These are phyloP conservation scores for Discoglossus pictus DNA, from an alignment of 2,797 vertebrate genomes.

Conservation along the genomic window DNA sequence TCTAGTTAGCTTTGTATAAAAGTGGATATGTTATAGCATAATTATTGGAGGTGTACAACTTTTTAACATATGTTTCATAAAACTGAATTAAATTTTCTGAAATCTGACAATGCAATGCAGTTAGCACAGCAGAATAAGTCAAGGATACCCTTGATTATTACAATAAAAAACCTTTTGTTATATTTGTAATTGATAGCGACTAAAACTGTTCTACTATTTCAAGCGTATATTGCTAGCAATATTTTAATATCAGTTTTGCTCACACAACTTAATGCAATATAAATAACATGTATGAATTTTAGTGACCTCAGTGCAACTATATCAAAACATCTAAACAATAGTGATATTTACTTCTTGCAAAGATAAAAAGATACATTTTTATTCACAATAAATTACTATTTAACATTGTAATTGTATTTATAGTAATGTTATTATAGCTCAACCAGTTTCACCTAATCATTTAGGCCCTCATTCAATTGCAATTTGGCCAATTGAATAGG, in stretches of 20 bases:
- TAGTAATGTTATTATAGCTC: too few species aligned
- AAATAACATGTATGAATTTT: too few species aligned
- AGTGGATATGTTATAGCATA: constrained; percentile 90
- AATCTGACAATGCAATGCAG: constrained; percentile 82
- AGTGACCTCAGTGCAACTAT: not conserved
- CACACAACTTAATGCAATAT: too few species aligned
- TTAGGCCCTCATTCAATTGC: too few species aligned
- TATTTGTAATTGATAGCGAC: constrained; percentile 54
- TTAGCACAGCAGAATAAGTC: constrained; percentile 79
- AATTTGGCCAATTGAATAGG: too few species aligned
- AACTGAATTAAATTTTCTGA: constrained; percentile 94
- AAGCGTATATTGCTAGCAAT: not conserved
- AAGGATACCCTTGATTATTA: constrained; percentile 68
- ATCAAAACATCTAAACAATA: constrained; percentile 1
- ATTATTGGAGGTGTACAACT: constrained; percentile 98
- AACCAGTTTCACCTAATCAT: too few species aligned
- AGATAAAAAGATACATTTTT: too few species aligned
- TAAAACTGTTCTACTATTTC: not conserved
- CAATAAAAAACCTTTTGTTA: constrained; percentile 50
- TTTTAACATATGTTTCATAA: constrained; percentile 97
- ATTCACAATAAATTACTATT: too few species aligned
- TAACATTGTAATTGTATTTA: too few species aligned
- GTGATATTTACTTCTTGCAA: too few species aligned
- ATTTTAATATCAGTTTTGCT: constrained; percentile 16
- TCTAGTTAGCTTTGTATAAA: constrained; percentile 97